Conservation (phyloP, 2,797 vertebrate genomes). For the Naso thynnoides region DNA sequence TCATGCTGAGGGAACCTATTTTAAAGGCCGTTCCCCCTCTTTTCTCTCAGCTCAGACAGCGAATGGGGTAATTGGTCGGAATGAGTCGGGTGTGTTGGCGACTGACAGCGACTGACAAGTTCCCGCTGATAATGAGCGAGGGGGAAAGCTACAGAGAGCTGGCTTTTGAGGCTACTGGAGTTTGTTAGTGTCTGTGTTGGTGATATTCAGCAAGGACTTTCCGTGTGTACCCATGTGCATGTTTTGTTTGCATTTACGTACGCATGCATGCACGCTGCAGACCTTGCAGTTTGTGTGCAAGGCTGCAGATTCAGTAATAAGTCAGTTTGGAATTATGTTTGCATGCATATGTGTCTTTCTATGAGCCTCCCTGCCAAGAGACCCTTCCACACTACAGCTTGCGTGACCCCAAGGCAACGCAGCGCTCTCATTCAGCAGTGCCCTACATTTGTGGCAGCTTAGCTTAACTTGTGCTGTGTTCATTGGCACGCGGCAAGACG, state of each 20-base stretch:
- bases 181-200: constrained; percentile 8
- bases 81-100: constrained; percentile 65
- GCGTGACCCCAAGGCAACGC: constrained; percentile 73
- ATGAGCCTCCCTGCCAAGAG: constrained; percentile 30
- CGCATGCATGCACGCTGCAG: constrained; percentile 24
- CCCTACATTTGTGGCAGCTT: constrained; percentile 78
- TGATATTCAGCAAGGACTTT: constrained; percentile 9
- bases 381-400: constrained; percentile 41
- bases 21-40: constrained; percentile 37
- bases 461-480: constrained; percentile 47
- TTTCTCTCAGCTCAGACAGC: constrained; percentile 44
- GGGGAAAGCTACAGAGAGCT: constrained; percentile 43
- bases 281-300: constrained; percentile 28
- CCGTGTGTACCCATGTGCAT: constrained; percentile 38
- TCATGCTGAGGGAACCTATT: constrained; percentile 34
- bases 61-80: constrained; percentile 70
- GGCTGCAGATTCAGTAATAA: constrained; percentile 30
- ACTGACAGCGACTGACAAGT: constrained; percentile 58
- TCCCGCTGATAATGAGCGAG: constrained; percentile 65
- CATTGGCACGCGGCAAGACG: constrained; percentile 42
- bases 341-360: constrained; percentile 15
- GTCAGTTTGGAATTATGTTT: constrained; percentile 28
- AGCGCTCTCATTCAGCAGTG: constrained; percentile 70
- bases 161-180: constrained; percentile 36
- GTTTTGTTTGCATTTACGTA: constrained; percentile 19